Base-by-base conservation (phyloP, 2,797 vertebrate species). In the Oreochromis mossambicus region DNA sequence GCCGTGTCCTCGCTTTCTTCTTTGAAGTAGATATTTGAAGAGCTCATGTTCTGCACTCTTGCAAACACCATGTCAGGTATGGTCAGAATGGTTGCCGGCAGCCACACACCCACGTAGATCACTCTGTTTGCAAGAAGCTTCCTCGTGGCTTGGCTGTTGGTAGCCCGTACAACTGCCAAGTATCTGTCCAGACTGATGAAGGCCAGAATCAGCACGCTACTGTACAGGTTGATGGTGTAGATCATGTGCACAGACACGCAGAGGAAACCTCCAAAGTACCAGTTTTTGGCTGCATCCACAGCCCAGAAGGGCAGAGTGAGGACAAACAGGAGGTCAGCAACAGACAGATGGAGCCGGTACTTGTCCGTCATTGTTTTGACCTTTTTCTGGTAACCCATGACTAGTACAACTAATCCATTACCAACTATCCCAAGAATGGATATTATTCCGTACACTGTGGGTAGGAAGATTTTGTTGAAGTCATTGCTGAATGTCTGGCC, bases 301-400 rank as follows among this genome's bases (percentile, higher is more conserved):
- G 98, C 98, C 98, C 98, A 99, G 95, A 99, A 99, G 3, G 99
- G 99, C 83, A 99, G 96, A 0, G 98, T 99, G 92, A 99, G 87
- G 80, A 99, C 98, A 2, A 99, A 97, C 54, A 99, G 95, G 19
- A 99, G 97, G 87, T 99, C 98, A 2, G 99, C 99, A 78, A 99
- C 97, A 0, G 98, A 99, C 81, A 99, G 97, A 83, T 99, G 98
- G 26, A 99, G 95, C 85, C 98, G 96, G 94, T 99, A 99, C 91
- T 98, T 99, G 94, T 99, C 99, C 0, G 99, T 99, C 98, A 99
- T 99, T 73, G 96, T 99, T 86, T 96, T 97, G 21, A 97, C 93
- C 83, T 98, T 99, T 88, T 97, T 98, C 94, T 99, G 98, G 92
- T 97, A 99, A 91, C 98, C 98, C 98, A 99, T 99, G 92, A 99